phyloP scores from a whole-genome alignment of 2,113 vertebrate genomes.

The Nycticebus coucang region DNA sequence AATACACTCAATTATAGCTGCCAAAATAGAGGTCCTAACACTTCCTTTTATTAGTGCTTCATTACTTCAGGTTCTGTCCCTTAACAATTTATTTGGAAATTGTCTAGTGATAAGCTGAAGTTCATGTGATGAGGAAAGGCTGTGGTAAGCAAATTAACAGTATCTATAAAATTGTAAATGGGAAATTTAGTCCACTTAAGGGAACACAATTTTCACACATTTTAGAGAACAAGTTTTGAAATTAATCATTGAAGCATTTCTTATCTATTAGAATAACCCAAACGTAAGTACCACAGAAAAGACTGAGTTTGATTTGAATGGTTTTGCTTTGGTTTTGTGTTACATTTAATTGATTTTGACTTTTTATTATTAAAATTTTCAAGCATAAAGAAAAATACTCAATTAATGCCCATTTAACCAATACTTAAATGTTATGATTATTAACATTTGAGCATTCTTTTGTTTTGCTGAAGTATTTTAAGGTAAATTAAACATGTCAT shows the following conservation, averaged over 20 bases:
- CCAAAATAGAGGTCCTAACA: neutral
- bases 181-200: neutral
- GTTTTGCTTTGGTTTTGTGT: neutral
- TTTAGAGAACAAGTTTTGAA: neutral
- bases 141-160: neutral
- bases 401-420: neutral
- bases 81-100: neutral
- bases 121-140: neutral
- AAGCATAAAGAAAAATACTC: neutral
- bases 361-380: neutral
- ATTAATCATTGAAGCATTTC: neutral
- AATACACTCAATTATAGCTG: neutral
- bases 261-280: neutral
- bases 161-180: neutral
- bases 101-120: neutral
- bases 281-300: neutral
- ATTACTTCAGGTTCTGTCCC: neutral
- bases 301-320: neutral
- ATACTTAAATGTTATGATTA: neutral
- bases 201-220: neutral
- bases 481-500: neutral
- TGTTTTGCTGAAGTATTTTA: neutral
- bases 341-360: constrained; percentile 16
- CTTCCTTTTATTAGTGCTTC: neutral
- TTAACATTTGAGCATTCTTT: neutral